Conservation (phyloP, 2,113 vertebrate species). For the Centropus bengalensis region DNA sequence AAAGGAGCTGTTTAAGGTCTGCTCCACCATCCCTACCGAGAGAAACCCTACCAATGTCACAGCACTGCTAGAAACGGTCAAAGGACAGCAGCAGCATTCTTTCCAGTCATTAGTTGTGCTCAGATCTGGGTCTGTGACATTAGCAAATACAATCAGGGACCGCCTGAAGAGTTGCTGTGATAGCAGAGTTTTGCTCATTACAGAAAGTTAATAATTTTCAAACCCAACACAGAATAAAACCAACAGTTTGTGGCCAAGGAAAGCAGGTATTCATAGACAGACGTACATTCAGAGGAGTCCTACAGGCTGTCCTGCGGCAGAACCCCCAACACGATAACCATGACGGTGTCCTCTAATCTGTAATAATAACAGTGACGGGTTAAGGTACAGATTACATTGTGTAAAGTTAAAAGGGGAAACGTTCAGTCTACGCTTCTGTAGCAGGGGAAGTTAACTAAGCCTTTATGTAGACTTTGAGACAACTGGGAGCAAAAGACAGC, state of each 20-base stretch:
- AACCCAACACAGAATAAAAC: background rate
- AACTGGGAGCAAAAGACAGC: background rate
- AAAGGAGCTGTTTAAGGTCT: background rate
- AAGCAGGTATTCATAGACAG: background rate
- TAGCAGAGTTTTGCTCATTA: background rate
- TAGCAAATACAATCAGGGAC: background rate
- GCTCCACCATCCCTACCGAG: background rate
- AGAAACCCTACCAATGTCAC: background rate
- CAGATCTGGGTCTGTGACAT: background rate
- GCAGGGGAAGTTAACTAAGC: background rate
- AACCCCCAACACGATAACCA: background rate
- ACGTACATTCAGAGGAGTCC: background rate
- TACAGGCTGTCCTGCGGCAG: background rate
- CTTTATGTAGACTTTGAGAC: background rate
- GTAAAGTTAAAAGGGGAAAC: background rate
- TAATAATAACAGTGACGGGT: background rate
- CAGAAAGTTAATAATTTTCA: conserved; percentile 2
- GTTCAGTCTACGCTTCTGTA: background rate
- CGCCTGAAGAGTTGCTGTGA: background rate
- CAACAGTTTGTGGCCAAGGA: background rate
- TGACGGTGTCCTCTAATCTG: background rate
- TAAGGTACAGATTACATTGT: background rate
- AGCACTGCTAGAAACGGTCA: background rate
- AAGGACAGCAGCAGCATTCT: background rate
- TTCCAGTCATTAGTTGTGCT: background rate